Evolutionary conservation across 2,888 invertebrate genomes (phyloP), one percentile per base, ranked within the genome.

Genomic region (Drosophila macrospina): DNA sequence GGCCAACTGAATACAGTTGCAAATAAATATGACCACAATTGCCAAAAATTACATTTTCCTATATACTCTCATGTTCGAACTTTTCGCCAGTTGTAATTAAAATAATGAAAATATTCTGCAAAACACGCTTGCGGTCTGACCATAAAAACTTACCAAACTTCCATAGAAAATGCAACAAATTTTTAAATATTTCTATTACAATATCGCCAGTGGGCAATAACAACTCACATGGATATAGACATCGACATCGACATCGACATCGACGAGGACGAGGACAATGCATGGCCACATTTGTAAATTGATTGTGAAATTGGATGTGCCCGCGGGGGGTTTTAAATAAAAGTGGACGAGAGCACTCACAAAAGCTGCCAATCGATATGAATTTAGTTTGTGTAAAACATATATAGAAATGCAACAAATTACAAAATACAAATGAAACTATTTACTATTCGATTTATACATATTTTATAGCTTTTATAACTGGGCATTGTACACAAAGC

Each of bases 31-130:
- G 54, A 88, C 85, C 88, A 73, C 88, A 85, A 87, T 86, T 88
- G 69, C 74, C 69, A 88, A 85, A 85, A 87, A 86, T 67, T 68
- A 37, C 60, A 52, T 62, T 15, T 63, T 55, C 13, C n/a, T 20
- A 28, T 59, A 37, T 45, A 15, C 30, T 24, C 20, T 28, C 20
- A 20, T n/a, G 16, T 15, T 24, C 5, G 15, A 36, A 37, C 7
- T 51, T 50, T 54, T 71, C 69, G 66, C 52, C 76, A 76, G 52
- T 51, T 83, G 80, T 88, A 85, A 85, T 88, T 88, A 88, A 88
- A 86, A 86, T 88, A 85, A 88, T 83, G 74, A 69, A 78, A 80
- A 81, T 78, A 77, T 64, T 61, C 65, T 45, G 67, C 36, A 44
- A 47, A 86, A 78, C 69, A 51, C 69, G 69, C 26, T 60, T 66